Evolutionary conservation across 2,888 invertebrate species (phyloP), one percentile per base, ranked within the genome.

Genomic region (Trypoxylon attenuatum): DNA sequence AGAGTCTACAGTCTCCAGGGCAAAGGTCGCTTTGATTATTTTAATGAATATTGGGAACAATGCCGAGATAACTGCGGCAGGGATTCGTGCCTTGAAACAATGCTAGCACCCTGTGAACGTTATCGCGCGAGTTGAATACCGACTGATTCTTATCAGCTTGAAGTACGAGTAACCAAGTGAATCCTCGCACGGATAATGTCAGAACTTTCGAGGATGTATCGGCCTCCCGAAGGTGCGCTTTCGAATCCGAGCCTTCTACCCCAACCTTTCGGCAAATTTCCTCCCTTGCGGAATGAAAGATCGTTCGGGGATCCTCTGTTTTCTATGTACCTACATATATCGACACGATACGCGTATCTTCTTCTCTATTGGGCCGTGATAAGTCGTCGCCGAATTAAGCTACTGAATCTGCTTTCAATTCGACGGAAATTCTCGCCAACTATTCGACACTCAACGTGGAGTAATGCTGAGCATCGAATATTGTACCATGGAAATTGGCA

Each of bases 21-120:
- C 60, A 65, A 74, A 76, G 21, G 72, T 69, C 72, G 71, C 73
- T 77, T 79, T 76, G 71, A 73, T 74, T 70, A 76, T 81, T 84
- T 81, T 81, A 79, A 80, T 73, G 80, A 82, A 81, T 76, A 82
- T 77, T 69, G 73, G 62, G 76, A 72, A 82, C 80, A 80, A 83
- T 80, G 73, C 77, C 66, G 61, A 75, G 81, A 76, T 80, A 79
- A 76, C 78, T 51, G 62, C 71, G 69, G 69, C 62, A 73, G 64
- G 62, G 69, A 66, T 69, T 72, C 72, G 71, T 75, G 73, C 66
- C 66, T 68, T 51, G 67, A 73, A 78, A 84, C 83, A 83, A 83
- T 82, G 60, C 76, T 59, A 70, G 59, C 65, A 66, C 57, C 56
- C 63, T 63, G 73, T 54, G 70, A 73, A 77, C 77, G 68, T 78